Conservation (phyloP, 2,113 vertebrate species). For the Bettongia penicillata region DNA sequence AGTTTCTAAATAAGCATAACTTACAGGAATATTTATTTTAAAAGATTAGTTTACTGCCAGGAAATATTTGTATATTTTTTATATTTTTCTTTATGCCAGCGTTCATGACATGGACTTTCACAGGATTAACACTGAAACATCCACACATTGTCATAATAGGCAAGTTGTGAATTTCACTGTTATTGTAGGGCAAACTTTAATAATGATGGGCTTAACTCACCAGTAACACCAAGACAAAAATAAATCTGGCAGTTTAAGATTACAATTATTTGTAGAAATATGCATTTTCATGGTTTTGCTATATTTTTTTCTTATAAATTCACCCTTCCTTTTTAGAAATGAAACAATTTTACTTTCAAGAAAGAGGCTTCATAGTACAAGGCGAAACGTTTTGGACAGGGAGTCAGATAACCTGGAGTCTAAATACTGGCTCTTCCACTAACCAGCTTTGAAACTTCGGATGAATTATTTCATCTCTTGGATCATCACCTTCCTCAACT, state of each 20-base stretch:
- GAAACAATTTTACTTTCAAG: neutral
- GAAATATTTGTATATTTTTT: conserved; percentile 50
- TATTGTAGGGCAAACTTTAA: conserved; percentile 50
- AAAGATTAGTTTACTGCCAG: conserved; percentile 42
- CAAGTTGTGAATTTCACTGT: conserved; percentile 48
- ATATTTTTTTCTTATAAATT: conserved; percentile 52
- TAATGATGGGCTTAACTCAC: conserved; percentile 50
- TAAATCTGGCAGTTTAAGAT: conserved; percentile 61
- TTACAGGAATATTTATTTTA: conserved; percentile 52
- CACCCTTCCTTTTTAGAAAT: conserved; percentile 34
- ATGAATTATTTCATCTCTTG: neutral
- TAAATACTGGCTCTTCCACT: neutral
- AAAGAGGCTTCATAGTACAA: neutral
- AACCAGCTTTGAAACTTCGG: neutral
- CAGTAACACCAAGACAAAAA: conserved; percentile 60
- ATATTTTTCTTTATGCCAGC: conserved; percentile 51
- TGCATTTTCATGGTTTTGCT: conserved; percentile 1
- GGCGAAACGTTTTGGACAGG: neutral
- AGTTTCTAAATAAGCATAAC: conserved; percentile 29
- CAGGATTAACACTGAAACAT: conserved; percentile 26
- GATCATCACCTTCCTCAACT: neutral
- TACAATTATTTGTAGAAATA: conserved; percentile 45
- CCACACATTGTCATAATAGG: conserved; percentile 8
- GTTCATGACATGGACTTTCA: neutral
- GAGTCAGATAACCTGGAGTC: neutral